phyloP scores from a whole-genome alignment of 2,797 vertebrate species.

The Cynopterus sphinx region DNA sequence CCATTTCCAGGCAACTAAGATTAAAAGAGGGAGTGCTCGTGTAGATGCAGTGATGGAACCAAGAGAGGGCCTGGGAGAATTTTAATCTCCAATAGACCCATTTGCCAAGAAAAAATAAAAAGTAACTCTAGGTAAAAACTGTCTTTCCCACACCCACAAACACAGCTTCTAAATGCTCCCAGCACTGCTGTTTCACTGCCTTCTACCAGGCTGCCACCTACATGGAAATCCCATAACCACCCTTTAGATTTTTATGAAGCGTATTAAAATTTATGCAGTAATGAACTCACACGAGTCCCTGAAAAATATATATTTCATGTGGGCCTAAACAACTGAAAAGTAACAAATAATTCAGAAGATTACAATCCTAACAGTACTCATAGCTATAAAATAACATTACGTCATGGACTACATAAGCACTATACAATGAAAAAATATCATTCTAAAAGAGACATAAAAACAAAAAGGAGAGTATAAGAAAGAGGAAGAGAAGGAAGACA shows the following conservation, averaged over 20 bases:
- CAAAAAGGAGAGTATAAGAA: rapidly evolving
- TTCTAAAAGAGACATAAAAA: neutral
- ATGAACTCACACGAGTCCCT: neutral
- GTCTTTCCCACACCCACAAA: neutral
- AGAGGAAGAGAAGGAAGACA: neutral
- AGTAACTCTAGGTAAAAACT: neutral
- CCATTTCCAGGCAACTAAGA: neutral
- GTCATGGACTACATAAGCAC: rapidly evolving
- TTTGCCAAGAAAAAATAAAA: neutral
- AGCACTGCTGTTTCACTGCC: neutral
- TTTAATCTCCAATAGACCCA: neutral
- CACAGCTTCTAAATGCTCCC: neutral
- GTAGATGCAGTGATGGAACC: neutral
- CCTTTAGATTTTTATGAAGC: neutral
- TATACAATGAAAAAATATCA: neutral
- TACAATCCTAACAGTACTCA: neutral
- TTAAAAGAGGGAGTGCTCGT: neutral
- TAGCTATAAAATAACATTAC: neutral
- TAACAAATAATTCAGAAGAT: neutral
- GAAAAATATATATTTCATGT: neutral
- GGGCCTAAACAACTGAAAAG: neutral
- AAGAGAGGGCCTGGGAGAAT: neutral
- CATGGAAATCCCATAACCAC: neutral
- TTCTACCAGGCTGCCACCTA: neutral
- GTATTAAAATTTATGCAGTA: neutral